Percentiles rank a stretch among this genome's conserved stretches.
phyloP scores from a whole-genome alignment of 2,888 invertebrate species.

The Sphaerophoria taeniata region DNA sequence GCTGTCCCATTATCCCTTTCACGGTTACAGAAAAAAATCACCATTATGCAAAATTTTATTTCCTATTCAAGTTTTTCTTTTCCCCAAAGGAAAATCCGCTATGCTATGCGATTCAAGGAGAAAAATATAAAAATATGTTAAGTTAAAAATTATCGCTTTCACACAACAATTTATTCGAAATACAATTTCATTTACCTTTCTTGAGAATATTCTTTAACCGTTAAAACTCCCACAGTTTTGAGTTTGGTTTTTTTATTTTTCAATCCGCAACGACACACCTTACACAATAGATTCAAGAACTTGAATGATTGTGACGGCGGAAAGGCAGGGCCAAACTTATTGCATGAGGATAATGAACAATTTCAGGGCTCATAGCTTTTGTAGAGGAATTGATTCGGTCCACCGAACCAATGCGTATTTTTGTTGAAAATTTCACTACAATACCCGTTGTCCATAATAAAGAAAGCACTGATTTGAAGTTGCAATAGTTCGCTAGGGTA shows the following conservation, averaged over 20 bases:
- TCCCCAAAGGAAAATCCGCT: slow-evolving; percentile 43
- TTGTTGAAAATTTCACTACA: too few species aligned
- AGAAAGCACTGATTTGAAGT: too few species aligned
- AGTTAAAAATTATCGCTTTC: slow-evolving; percentile 60
- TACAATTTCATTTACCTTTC: slow-evolving; percentile 31
- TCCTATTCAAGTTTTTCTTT: slow-evolving; percentile 23
- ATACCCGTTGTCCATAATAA: too few species aligned
- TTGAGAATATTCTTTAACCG: neutral
- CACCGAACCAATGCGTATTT: too few species aligned
- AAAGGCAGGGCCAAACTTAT: slow-evolving; percentile 8
- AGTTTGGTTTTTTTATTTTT: slow-evolving; percentile 1
- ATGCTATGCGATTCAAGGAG: neutral
- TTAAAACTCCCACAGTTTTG: neutral
- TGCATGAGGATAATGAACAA: neutral
- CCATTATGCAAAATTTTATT: slow-evolving; percentile 57
- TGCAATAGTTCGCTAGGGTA: too few species aligned
- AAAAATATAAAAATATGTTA: neutral
- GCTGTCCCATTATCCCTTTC: neutral
- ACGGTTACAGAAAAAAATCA: neutral
- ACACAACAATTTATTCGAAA: slow-evolving; percentile 58
- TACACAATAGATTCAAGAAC: slow-evolving; percentile 51
- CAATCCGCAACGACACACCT: slow-evolving; percentile 22
- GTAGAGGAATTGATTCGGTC: too few species aligned
- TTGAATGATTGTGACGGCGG: slow-evolving; percentile 71
- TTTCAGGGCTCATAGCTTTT: too few species aligned